Evolutionary conservation across 2,888 invertebrate species (phyloP), one percentile per base, ranked within the genome.

Genomic region (Phalera bucephala): DNA sequence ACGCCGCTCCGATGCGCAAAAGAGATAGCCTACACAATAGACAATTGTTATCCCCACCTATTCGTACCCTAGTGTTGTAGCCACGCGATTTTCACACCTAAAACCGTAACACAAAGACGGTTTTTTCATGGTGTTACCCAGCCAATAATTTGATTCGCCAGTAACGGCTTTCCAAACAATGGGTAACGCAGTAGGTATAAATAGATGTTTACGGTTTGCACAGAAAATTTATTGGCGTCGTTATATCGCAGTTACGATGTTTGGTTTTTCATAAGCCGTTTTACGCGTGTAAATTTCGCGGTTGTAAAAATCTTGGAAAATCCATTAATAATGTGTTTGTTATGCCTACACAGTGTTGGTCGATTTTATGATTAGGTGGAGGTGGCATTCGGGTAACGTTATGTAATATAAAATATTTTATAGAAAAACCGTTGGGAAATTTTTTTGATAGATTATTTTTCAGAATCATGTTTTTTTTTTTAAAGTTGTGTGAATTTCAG

Each of bases 21-120:
- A 85, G 86, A 88, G 88, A 88, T 83, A 87, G 88, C 68, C 72
- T 72, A 65, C 63, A 88, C 88, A 89, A 89, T 89, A 86, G 88
- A 80, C 88, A 80, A 89, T 89, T 89, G 89, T 89, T 86, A 88
- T 86, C 87, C 88, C 88, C 70, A 73, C 87, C 70, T 67, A 58
- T 49, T 56, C 72, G 55, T 73, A 78, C 75, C 79, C 80, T 83
- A 78, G 75, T 63, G 48, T 44, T 32, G 29, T 19, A 28, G 45
- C 12, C 67, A 50, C 41, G 63, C 70, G 55, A 79, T 64, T 72
- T 64, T 71, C 56, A 56, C 36, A 54, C 45, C 33, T 45, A 45
- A 35, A 15, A 8, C 26, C 3, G 31, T 11, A 12, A 0, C 0
- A 10, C 73, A 80, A 50, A 56, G 72, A 46, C 33, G 42, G 41